Evolutionary conservation across 2,888 invertebrate genomes (phyloP), one percentile per base, ranked within the genome.

Genomic region (Dasysyrphus tricinctus): DNA sequence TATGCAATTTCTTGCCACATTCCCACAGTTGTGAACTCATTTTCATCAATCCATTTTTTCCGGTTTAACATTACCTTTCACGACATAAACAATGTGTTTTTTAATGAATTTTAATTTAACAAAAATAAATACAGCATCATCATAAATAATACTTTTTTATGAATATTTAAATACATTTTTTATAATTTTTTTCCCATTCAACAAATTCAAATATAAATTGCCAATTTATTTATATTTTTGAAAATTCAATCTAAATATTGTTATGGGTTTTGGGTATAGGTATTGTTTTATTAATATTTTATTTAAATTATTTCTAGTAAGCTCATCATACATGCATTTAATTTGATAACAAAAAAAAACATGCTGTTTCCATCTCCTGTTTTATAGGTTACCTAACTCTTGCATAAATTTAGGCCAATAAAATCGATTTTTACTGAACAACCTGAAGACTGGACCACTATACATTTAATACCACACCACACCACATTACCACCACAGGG

Each of bases 331-430:
- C 24, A 47, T 47, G 63, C n/a, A 63, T 44, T 37, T 57, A n/a
- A 59, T 73, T 44, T 29, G 14, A 54, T 47, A 44, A 44, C 32
- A 34, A 24, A 72, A 61, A 24, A 24, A 24, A 47, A 37, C 16
- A 57, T 57, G 34, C 49, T 61, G 37, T 49, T 63, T 54, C 19
- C 42, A 61, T 61, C 56, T 54, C 59, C 67, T 67, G 49, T 70
- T 39, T 57, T 51, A n/a, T n/a, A n/a, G 12, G 39, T 79, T 65
- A 61, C 16, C 61, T 19, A 34, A 67, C 49, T 6, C 34, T 67
- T 67, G 67, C 75, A 84, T 80, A 84, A 84, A 84, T 84, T 69
- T 59, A 72, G 54, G 59, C 42, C 67, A 80, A 73, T 85, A 76
- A 85, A 85, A 83, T 76, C 76, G 67, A 80, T 80, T 80, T 61